Evolutionary conservation across 2,888 invertebrate species (phyloP).

Genomic region (Cistogaster globosa): DNA sequence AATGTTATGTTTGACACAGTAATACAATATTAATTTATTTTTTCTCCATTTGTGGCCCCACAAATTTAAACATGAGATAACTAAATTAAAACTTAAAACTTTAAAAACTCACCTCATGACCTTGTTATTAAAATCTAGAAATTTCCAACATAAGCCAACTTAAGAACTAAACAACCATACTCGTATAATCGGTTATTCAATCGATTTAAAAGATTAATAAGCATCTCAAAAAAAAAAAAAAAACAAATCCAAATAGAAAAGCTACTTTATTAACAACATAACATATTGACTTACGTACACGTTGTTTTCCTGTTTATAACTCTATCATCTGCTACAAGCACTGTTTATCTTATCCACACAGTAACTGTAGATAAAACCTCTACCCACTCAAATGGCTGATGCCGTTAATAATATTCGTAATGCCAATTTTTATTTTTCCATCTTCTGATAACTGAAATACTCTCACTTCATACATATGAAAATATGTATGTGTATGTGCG

Average conservation of each 20-base stretch:
- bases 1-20: too few relatives aligned
- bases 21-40: too few relatives aligned
- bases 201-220: neutral
- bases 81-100: too few relatives aligned
- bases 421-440: conserved; percentile 47
- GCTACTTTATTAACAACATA: neutral
- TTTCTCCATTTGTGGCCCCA: too few relatives aligned
- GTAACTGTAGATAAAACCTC: conserved; percentile 1
- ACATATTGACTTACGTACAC: neutral
- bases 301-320: conserved; percentile 41
- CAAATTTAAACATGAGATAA: too few relatives aligned
- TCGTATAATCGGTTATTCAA: neutral
- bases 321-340: conserved; percentile 47
- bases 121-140: too few relatives aligned
- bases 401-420: conserved; percentile 49
- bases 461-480: conserved; percentile 26
- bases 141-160: neutral
- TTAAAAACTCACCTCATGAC: too few relatives aligned
- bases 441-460: conserved; percentile 40
- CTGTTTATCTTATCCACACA: conserved; percentile 22
- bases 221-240: neutral
- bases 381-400: conserved; percentile 59
- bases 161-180: conserved; percentile 6
- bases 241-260: neutral
- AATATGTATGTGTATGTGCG: too few relatives aligned